These are phyloP conservation scores for Sturnira hondurensis DNA, from an alignment of 2,113 vertebrate genomes.

Conservation along the genomic window DNA sequence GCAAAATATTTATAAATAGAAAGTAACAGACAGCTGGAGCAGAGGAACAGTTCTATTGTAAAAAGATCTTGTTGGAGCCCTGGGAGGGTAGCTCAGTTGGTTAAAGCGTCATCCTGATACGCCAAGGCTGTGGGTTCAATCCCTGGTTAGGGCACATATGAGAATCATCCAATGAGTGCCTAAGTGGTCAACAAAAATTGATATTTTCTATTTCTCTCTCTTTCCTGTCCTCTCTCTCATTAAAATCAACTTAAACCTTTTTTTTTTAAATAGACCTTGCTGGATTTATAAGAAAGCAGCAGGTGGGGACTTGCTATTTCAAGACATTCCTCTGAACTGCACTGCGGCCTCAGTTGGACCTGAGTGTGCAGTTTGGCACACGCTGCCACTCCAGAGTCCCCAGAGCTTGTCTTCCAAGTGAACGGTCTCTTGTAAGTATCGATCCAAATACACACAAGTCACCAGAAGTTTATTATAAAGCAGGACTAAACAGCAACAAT, in stretches of 20 bases:
- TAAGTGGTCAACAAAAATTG: no score
- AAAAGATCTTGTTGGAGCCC: neutral
- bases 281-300: neutral
- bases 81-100: no score
- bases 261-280: neutral
- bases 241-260: no score
- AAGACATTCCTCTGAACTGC: neutral
- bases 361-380: neutral
- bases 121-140: no score
- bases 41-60: neutral
- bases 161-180: no score
- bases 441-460: neutral
- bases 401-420: neutral
- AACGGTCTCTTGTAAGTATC: neutral
- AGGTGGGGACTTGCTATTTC: neutral
- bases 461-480: neutral
- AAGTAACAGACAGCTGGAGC: neutral
- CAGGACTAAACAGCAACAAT: neutral
- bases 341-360: neutral
- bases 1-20: neutral
- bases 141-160: no score
- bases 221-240: no score
- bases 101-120: no score
- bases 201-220: no score
- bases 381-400: no score